These are phyloP conservation scores for Iphiclides podalirius DNA, from an alignment of 2,888 invertebrate species.

Conservation along the genomic window DNA sequence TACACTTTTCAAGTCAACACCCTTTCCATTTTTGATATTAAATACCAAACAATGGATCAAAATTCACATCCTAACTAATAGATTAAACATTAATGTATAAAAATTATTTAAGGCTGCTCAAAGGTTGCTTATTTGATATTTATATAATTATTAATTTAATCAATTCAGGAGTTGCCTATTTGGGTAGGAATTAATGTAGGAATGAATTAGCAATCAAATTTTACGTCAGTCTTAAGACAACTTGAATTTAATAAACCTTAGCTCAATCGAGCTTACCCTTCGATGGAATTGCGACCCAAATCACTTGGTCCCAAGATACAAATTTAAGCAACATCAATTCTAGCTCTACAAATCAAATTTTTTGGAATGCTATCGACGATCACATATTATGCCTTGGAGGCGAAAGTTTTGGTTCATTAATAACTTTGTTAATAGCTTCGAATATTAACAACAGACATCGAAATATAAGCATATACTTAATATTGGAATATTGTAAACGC, in stretches of 20 bases:
- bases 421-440: neutral
- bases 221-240: no score
- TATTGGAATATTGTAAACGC: constrained; percentile 9
- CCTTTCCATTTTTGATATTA: neutral
- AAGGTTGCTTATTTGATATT: no score
- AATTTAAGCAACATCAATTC: neutral
- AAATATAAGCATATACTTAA: no score
- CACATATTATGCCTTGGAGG: constrained; percentile 69
- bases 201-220: no score
- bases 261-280: no score
- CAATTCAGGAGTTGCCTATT: no score
- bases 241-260: no score
- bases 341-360: constrained; percentile 39
- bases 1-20: neutral
- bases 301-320: neutral
- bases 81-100: no score
- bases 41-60: constrained; percentile 5
- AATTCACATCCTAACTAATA: no score
- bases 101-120: no score
- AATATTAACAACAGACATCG: neutral
- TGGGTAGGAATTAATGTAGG: no score
- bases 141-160: no score
- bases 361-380: constrained; percentile 67
- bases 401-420: constrained; percentile 23
- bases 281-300: neutral